These are phyloP conservation scores for Teleiodes luculella DNA, from an alignment of 2,888 invertebrate genomes.

Conservation along the genomic window DNA sequence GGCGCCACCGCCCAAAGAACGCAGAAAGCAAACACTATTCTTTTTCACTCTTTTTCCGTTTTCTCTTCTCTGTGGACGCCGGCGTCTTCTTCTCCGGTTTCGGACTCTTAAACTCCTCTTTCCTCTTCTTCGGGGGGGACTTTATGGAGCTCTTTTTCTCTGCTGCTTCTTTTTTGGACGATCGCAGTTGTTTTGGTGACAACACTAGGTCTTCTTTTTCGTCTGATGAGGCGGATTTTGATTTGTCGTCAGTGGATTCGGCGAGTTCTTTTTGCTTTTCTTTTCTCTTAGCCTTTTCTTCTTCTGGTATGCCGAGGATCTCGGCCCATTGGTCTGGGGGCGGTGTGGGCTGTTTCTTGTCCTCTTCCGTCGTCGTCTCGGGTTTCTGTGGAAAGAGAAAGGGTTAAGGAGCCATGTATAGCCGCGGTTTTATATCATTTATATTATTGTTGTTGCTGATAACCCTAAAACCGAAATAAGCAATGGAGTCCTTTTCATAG, in stretches of 20 bases:
- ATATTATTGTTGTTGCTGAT: background rate
- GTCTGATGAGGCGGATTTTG: constrained; percentile 37
- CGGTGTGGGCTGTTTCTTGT: constrained; percentile 66
- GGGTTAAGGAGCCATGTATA: background rate
- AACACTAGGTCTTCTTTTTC: constrained; percentile 38
- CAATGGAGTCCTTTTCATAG: too few species aligned
- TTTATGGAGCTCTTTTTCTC: constrained; percentile 52
- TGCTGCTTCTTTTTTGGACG: constrained; percentile 52
- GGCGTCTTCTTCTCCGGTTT: constrained; percentile 43
- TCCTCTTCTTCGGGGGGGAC: constrained; percentile 58
- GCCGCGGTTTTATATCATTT: background rate
- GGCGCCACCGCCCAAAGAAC: constrained; percentile 42
- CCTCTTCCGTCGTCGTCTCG: constrained; percentile 39
- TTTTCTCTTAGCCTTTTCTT: constrained; percentile 29
- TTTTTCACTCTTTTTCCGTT: constrained; percentile 62
- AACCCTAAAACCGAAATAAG: background rate
- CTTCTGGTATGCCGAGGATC: constrained; percentile 66
- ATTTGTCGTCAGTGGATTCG: constrained; percentile 29
- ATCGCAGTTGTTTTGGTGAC: constrained; percentile 58
- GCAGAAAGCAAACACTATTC: constrained; percentile 70
- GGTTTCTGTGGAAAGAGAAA: constrained; percentile 22
- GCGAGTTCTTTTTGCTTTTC: constrained; percentile 21
- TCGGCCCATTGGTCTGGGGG: constrained; percentile 73
- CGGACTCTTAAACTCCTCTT: constrained; percentile 45
- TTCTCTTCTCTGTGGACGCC: constrained; percentile 42